Evolutionary conservation across 2,113 vertebrate species (phyloP).

Genomic region (Daubentonia madagascariensis): DNA sequence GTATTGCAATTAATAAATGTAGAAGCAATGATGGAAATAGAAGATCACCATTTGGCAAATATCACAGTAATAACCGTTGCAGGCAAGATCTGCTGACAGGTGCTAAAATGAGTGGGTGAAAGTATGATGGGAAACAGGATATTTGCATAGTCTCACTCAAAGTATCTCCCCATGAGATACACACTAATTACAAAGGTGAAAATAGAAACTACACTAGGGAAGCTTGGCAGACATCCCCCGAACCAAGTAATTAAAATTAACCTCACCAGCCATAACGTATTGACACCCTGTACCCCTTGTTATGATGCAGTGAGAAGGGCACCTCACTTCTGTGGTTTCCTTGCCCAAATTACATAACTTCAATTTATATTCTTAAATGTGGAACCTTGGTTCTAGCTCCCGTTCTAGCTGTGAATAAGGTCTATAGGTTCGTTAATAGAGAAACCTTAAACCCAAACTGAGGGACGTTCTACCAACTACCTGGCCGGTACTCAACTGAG

Average conservation of each 20-base stretch:
- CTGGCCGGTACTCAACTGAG: neutral
- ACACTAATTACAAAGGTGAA: neutral
- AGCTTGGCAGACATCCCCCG: neutral
- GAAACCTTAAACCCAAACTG: neutral
- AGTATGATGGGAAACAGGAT: neutral
- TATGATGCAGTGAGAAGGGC: neutral
- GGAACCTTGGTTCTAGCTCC: neutral
- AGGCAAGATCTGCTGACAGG: neutral
- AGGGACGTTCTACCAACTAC: neutral
- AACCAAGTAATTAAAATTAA: neutral
- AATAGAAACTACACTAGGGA: neutral
- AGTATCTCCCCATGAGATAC: neutral
- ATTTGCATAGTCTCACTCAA: neutral
- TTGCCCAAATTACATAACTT: neutral
- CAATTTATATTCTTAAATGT: neutral
- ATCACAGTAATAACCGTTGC: neutral
- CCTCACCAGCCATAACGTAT: neutral
- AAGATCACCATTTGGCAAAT: conserved; percentile 4
- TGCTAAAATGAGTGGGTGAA: neutral
- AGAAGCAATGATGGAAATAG: neutral
- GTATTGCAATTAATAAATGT: neutral
- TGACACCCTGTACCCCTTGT: neutral
- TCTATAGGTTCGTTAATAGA: neutral
- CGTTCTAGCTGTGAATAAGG: neutral
- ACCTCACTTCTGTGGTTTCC: neutral